Conservation (phyloP, 2,888 invertebrate species). For the Plemyria rubiginata region DNA sequence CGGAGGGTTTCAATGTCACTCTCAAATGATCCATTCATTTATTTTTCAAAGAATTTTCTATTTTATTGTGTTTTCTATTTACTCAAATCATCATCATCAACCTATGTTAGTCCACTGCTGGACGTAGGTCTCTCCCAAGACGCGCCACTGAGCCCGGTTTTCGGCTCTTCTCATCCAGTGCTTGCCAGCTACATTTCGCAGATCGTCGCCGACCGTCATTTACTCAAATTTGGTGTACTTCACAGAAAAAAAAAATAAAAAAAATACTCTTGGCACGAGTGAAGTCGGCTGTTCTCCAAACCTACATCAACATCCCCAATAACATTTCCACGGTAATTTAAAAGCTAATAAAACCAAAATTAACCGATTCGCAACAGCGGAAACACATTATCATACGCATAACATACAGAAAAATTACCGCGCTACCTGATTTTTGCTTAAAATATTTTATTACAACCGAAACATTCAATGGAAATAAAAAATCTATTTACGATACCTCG, state of each 20-base stretch:
- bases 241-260: neutral
- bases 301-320: neutral
- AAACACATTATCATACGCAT: constrained; percentile 32
- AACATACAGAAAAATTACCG: constrained; percentile 20
- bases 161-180: too few species aligned
- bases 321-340: neutral
- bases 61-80: neutral
- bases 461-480: constrained; percentile 58
- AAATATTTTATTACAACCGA: constrained; percentile 55
- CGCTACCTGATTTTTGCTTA: constrained; percentile 34
- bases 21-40: constrained; percentile 9
- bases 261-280: neutral
- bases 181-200: too few species aligned
- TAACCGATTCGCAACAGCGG: constrained; percentile 23
- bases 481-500: constrained; percentile 59
- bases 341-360: constrained; percentile 24
- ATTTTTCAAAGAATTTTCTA: neutral
- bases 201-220: too few species aligned
- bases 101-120: too few species aligned
- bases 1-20: constrained; percentile 10
- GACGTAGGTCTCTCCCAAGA: too few species aligned
- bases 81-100: too few species aligned
- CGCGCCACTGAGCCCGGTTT: too few species aligned
- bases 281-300: neutral
- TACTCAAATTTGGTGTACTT: neutral